A percentile compares a stretch with the other conserved stretches of the same genome.
Conservation (phyloP, 2,888 invertebrate species). For the Lymantria dispar region DNA sequence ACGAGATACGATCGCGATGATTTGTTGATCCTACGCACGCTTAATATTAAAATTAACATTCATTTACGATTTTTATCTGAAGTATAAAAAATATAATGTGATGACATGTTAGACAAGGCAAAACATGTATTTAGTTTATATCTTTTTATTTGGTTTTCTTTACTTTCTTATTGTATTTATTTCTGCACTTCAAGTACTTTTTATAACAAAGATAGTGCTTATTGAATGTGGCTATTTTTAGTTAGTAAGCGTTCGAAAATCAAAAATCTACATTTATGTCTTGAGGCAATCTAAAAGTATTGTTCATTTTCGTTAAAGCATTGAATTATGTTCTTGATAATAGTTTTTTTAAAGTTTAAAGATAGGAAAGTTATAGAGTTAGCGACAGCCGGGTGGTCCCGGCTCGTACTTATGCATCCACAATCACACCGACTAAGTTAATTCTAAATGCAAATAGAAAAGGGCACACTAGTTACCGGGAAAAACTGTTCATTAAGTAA, state of each 20-base stretch:
- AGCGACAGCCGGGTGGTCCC: constrained; percentile 39
- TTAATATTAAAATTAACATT: constrained; percentile 80
- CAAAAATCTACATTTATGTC: constrained; percentile 7
- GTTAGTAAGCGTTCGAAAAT: not conserved
- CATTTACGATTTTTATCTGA: constrained; percentile 71
- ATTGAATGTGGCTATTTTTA: too few species aligned
- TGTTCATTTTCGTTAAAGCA: constrained; percentile 17
- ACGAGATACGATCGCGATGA: constrained; percentile 76
- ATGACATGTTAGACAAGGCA: constrained; percentile 29
- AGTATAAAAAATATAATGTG: constrained; percentile 30
- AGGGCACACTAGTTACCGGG: constrained; percentile 27
- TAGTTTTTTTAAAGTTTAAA: constrained; percentile 22
- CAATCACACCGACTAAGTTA: constrained; percentile 38
- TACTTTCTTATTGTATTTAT: not conserved
- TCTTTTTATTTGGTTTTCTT: not conserved
- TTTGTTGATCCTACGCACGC: constrained; percentile 75
- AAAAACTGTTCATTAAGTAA: constrained; percentile 33
- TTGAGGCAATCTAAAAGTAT: constrained; percentile 16
- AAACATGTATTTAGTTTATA: constrained; percentile 14
- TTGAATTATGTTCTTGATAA: constrained; percentile 24
- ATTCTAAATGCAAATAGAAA: constrained; percentile 43
- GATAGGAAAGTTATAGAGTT: constrained; percentile 16
- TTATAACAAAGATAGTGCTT: too few species aligned
- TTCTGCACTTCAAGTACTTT: not conserved
- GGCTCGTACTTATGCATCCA: constrained; percentile 33